These are phyloP conservation scores for Odobenus rosmarus DNA, from an alignment of 2,113 vertebrate genomes.

Conservation along the genomic window DNA sequence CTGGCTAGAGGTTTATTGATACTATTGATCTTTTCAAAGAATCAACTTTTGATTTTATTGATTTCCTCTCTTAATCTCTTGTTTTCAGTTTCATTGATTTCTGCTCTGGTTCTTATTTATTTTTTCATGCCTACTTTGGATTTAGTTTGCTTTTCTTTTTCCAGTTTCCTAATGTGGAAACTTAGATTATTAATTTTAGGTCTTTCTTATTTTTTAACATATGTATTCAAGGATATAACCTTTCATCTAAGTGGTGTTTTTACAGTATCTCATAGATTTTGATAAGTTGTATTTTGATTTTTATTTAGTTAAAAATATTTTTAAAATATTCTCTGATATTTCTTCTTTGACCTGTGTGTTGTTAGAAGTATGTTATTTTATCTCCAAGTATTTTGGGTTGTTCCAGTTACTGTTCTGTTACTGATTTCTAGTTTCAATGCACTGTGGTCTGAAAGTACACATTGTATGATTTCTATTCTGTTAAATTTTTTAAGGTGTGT, in stretches of 20 bases:
- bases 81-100: not conserved
- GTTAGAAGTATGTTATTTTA: not conserved
- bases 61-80: not conserved
- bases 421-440: not conserved
- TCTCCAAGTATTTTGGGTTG: not conserved
- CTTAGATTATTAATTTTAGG: not conserved
- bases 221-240: not conserved
- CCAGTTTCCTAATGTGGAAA: not conserved
- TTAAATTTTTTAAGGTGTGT: not conserved
- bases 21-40: not conserved
- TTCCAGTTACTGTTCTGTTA: not conserved
- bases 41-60: not conserved
- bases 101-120: not conserved
- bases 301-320: not conserved
- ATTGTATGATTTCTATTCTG: not conserved
- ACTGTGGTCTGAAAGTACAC: not conserved
- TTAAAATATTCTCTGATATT: not conserved
- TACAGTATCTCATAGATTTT: not conserved
- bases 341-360: not conserved
- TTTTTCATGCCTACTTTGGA: not conserved
- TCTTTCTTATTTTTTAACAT: not conserved
- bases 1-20: not conserved
- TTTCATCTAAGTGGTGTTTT: not conserved
- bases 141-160: not conserved
- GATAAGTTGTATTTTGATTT: not conserved